phyloP scores from a whole-genome alignment of 2,797 vertebrate genomes.

The Apodemus agrarius region DNA sequence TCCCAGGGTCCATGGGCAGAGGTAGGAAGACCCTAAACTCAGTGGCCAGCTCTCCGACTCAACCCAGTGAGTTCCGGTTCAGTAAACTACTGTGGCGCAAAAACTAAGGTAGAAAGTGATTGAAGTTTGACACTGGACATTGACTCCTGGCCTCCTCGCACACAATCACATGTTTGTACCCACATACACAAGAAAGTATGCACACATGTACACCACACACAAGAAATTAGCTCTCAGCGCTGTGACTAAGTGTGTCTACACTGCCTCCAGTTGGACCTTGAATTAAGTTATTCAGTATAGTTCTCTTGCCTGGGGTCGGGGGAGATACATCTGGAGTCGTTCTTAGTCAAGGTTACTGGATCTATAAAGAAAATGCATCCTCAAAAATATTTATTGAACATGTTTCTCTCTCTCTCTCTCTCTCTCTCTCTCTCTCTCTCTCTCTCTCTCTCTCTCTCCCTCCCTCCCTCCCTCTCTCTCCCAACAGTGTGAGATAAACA shows the following conservation, averaged over 20 bases:
- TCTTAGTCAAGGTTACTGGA: not conserved
- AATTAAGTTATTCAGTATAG: not conserved
- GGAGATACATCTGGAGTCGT: too few species aligned
- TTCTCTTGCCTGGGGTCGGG: too few species aligned
- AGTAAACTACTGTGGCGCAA: not conserved
- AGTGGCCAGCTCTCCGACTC: not conserved
- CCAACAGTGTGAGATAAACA: not conserved
- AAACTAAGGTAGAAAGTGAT: not conserved
- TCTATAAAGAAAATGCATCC: not conserved
- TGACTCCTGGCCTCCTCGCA: not conserved
- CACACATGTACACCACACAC: not conserved
- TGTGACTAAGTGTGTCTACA: not conserved
- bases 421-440: too few species aligned
- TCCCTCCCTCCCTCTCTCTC: too few species aligned
- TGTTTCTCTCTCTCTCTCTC: too few species aligned
- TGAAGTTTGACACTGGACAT: not conserved
- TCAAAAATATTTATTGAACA: not conserved
- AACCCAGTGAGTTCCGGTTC: not conserved
- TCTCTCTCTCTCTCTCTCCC: not conserved
- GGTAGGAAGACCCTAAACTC: not conserved
- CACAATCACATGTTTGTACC: too few species aligned
- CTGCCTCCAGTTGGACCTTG: not conserved
- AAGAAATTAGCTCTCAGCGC: not conserved
- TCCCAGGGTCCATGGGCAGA: not conserved
- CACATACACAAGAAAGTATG: not conserved